Evolutionary conservation across 1,140 invertebrate genomes (phyloP).

Genomic region (Papilio polytes): DNA sequence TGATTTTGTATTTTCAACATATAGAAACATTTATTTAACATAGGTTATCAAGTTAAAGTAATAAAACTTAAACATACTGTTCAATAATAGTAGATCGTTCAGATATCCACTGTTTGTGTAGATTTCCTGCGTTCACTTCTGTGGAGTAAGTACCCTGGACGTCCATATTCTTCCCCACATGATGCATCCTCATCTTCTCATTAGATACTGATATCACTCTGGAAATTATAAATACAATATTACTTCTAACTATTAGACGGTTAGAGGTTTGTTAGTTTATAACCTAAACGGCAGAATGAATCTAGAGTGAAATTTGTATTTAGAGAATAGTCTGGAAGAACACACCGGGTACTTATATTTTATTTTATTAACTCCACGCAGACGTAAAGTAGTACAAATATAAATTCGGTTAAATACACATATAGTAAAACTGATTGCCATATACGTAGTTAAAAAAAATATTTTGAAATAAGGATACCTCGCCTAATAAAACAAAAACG

Average conservation of each 20-base stretch:
- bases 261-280: too few species aligned
- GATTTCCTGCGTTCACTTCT: slow-evolving; percentile 69
- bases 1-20: too few species aligned
- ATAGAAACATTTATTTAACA: not conserved
- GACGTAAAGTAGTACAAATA: too few species aligned
- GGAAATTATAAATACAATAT: slow-evolving; percentile 35
- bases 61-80: slow-evolving; percentile 66
- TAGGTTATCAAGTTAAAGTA: too few species aligned
- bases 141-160: slow-evolving; percentile 56
- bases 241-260: not conserved
- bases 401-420: too few species aligned
- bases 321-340: too few species aligned
- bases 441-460: too few species aligned
- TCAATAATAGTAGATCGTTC: slow-evolving; percentile 76
- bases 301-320: too few species aligned
- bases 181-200: slow-evolving; percentile 76
- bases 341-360: not conserved
- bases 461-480: too few species aligned
- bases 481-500: too few species aligned
- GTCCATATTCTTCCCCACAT: slow-evolving; percentile 64
- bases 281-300: too few species aligned
- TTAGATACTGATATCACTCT: slow-evolving; percentile 86
- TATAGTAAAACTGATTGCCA: too few species aligned
- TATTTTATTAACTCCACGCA: not conserved
- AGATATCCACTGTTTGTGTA: slow-evolving; percentile 78